Evolutionary conservation across 2,888 invertebrate genomes (phyloP).

Genomic region (Pseudanteris insignis): DNA sequence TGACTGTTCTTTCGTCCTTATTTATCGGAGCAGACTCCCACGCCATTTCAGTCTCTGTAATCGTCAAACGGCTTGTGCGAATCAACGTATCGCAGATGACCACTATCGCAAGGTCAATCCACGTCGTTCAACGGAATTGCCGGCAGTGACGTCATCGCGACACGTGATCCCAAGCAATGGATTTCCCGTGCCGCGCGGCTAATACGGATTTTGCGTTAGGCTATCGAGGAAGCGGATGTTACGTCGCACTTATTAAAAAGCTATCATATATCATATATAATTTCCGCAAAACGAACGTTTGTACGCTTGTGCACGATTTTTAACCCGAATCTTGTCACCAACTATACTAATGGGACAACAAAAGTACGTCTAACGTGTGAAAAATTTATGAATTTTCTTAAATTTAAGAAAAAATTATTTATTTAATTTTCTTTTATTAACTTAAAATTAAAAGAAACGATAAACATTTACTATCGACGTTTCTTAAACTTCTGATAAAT

Average conservation of each 20-base stretch:
- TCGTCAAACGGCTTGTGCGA: slow-evolving; percentile 39
- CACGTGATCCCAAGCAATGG: slow-evolving; percentile 32
- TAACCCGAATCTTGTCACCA: slow-evolving; percentile 10
- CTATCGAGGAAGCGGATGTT: slow-evolving; percentile 39
- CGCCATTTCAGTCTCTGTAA: slow-evolving; percentile 33
- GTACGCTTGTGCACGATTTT: slow-evolving; percentile 13
- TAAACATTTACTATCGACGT: no score
- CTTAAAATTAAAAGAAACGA: no score
- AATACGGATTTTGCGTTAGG: slow-evolving; percentile 25
- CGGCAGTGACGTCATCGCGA: slow-evolving; percentile 42
- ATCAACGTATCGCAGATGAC: slow-evolving; percentile 42
- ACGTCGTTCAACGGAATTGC: slow-evolving; percentile 37
- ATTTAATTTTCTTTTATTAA: no score
- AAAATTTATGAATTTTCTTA: no score
- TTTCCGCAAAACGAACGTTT: slow-evolving; percentile 16
- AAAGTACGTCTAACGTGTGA: background rate
- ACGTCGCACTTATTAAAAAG: slow-evolving; percentile 29
- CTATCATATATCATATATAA: slow-evolving; percentile 15
- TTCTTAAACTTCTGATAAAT: no score
- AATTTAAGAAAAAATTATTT: no score
- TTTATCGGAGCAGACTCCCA: slow-evolving; percentile 33
- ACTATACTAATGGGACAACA: slow-evolving; percentile 16
- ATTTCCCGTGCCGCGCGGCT: slow-evolving; percentile 30
- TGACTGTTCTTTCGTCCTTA: slow-evolving; percentile 25
- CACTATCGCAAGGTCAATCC: slow-evolving; percentile 45